phyloP scores from a whole-genome alignment of 2,888 invertebrate species.

The Chirona hameri region DNA sequence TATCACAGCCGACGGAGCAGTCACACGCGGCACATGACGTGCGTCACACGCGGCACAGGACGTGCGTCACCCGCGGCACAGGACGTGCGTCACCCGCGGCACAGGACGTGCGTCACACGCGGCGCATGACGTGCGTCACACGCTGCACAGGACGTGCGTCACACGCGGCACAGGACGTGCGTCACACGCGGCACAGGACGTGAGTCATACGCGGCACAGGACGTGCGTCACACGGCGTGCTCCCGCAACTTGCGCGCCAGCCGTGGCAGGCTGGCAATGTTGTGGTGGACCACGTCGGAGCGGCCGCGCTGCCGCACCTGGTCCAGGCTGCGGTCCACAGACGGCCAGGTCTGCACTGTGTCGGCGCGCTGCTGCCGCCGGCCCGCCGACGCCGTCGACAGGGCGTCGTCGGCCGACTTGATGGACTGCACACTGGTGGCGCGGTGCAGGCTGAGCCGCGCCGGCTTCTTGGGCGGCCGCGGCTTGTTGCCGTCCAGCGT shows the following conservation, averaged over 20 bases:
- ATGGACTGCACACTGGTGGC: slow-evolving; percentile 59
- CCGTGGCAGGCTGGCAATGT: slow-evolving; percentile 2
- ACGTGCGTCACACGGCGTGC: neutral
- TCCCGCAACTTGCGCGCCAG: neutral
- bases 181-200: no score
- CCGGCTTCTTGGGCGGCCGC: slow-evolving; percentile 78
- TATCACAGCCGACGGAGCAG: no score
- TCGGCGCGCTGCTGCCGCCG: neutral
- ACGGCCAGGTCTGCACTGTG: slow-evolving; percentile 36
- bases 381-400: neutral
- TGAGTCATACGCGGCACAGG: no score
- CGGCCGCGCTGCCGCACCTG: neutral
- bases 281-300: neutral
- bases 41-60: no score
- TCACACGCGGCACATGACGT: no score
- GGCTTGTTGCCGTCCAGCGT: slow-evolving; percentile 55
- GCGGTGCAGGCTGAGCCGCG: slow-evolving; percentile 74
- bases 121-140: no score
- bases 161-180: no score
- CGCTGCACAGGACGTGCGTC: no score
- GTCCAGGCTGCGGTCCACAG: slow-evolving; percentile 34
- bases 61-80: no score
- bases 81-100: no score
- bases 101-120: no score
- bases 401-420: neutral